Conservation (phyloP, 2,888 invertebrate genomes). For the Chirona hameri region DNA sequence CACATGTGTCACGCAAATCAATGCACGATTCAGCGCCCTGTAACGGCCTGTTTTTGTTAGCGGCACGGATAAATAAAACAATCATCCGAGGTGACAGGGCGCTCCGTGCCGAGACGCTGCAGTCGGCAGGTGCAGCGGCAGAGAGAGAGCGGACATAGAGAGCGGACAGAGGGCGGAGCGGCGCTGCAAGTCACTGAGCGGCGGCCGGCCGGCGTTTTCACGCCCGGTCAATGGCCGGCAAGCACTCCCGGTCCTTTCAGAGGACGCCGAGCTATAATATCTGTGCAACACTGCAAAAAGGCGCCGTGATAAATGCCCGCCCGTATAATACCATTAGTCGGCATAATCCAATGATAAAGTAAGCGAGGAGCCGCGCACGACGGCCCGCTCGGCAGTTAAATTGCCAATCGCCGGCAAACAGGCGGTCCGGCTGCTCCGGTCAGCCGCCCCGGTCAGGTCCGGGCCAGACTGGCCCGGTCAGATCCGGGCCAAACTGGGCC, state of each 20-base stretch:
- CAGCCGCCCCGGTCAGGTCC: too few species aligned
- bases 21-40: background rate
- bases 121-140: background rate
- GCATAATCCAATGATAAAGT: conserved; percentile 29
- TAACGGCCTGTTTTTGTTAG: background rate
- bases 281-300: conserved; percentile 25
- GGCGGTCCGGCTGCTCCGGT: too few species aligned
- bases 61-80: background rate
- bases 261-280: conserved; percentile 9
- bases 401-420: background rate
- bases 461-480: too few species aligned
- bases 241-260: background rate
- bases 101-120: background rate
- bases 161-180: background rate
- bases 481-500: too few species aligned
- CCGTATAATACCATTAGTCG: conserved; percentile 28
- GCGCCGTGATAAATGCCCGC: conserved; percentile 6
- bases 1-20: conserved; percentile 24
- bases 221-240: conserved; percentile 1
- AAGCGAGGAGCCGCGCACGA: background rate
- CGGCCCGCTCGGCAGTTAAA: background rate
- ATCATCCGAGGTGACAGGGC: background rate
- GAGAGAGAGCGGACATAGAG: background rate
- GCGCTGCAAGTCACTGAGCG: background rate
- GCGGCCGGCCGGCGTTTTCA: background rate